These are phyloP conservation scores for Lithobius niger DNA, from an alignment of 1,140 invertebrate genomes.

Conservation along the genomic window DNA sequence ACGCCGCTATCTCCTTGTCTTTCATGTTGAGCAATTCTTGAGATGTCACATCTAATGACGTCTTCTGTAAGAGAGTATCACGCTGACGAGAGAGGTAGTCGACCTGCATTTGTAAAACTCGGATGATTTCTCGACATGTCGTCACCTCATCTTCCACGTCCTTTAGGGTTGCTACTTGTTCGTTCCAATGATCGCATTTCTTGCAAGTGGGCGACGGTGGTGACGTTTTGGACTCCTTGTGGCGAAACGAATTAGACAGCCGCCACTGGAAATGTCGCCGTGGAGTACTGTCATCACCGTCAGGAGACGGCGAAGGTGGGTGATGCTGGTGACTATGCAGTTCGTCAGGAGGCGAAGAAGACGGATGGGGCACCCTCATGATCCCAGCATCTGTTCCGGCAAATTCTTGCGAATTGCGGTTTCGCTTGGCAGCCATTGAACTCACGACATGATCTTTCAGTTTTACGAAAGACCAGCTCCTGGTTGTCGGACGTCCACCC, in stretches of 20 bases:
- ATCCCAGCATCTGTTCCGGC: not conserved
- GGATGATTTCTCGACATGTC: not conserved
- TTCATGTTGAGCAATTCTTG: not conserved
- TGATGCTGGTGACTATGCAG: no score
- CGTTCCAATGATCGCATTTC: no score
- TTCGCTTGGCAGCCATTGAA: not conserved
- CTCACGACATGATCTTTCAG: conserved; percentile 1
- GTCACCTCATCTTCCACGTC: not conserved
- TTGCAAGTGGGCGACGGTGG: no score
- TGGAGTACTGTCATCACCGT: no score
- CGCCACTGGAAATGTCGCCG: no score
- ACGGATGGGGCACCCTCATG: no score
- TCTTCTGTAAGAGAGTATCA: not conserved
- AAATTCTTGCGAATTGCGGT: not conserved
- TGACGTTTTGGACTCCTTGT: no score
- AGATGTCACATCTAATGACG: not conserved
- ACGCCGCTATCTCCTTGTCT: not conserved
- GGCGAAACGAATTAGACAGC: no score
- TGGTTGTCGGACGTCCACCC: not conserved
- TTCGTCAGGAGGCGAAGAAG: no score
- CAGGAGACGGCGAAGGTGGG: no score
- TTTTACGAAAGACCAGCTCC: not conserved
- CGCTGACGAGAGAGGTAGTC: not conserved
- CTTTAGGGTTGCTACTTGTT: not conserved
- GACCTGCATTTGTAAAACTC: not conserved